These are phyloP conservation scores for Apis dorsata DNA, from an alignment of 1,140 invertebrate genomes.

Conservation along the genomic window DNA sequence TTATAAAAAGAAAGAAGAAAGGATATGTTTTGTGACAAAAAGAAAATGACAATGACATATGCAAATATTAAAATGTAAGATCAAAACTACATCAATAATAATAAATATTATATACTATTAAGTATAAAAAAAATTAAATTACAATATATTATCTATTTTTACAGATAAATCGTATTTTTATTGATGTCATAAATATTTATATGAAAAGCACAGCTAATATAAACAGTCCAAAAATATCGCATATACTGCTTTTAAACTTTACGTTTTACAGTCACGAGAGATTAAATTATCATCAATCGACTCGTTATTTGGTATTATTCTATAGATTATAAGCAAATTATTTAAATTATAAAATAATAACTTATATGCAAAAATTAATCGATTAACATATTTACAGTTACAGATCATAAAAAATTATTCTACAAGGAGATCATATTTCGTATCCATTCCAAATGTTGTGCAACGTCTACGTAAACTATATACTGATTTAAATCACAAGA, in stretches of 20 bases:
- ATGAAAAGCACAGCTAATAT: neutral
- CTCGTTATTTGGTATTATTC: neutral
- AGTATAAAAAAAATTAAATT: slow-evolving; percentile 12
- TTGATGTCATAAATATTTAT: slow-evolving; percentile 16
- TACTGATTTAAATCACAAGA: slow-evolving; percentile 80
- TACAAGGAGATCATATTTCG: slow-evolving; percentile 44
- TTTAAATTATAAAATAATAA: neutral
- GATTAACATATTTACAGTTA: slow-evolving; percentile 19
- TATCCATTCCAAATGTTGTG: slow-evolving; percentile 82
- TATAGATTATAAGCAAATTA: neutral
- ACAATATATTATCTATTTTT: slow-evolving; percentile 14
- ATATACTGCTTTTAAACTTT: neutral
- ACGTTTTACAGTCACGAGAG: too few relatives aligned
- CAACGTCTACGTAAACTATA: slow-evolving; percentile 82
- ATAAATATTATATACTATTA: slow-evolving; percentile 12
- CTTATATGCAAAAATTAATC: slow-evolving; percentile 1
- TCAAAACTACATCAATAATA: neutral
- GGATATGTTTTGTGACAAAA: neutral
- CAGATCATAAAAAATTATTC: neutral
- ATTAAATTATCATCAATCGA: neutral
- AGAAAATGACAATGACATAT: neutral
- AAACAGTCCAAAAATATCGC: neutral
- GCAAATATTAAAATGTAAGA: neutral
- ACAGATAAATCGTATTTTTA: slow-evolving; percentile 10
- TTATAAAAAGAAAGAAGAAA: neutral